Base-by-base conservation (phyloP, 2,888 invertebrate species). In the Sialis lutaria region DNA sequence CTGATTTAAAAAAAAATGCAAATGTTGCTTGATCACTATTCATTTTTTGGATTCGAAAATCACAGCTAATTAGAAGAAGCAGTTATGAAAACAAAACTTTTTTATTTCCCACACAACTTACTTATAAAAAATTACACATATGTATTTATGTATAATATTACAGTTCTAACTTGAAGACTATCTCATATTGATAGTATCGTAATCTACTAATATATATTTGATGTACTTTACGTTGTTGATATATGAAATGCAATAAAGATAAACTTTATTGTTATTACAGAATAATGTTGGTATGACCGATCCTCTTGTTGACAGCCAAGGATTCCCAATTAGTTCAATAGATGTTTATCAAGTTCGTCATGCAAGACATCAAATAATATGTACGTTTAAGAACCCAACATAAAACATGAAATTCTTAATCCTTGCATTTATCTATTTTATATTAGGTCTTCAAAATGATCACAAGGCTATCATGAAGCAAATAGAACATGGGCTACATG, bases 301-400 rank as follows among this genome's bases (percentile, higher is more conserved):
- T 4, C 67, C 85, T 2, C 64, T 97, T 47, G 79, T 95, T 1
- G 96, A 97, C 61, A 59, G 62, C 1, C 83, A 92, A 55, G 93
- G 89, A 0, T 97, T 73, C 64, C 96, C 96, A 0, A 72, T 91
- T 40, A 75, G 74, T 53, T 88, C 91, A 57, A 82, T 97, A 51
- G 93, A 97, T 64, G 79, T 95, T 0, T 88, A 88, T 62, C 84
- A 90, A 68, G 89, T 95, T 1, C 74, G 95, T 46, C 80, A 84
- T 60, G 88, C 93, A 0, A 74, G 96, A 42, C 86, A 91, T 57
- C 74, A 76, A 57, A 89, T 97, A 48, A 86, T 88, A 59, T 89
- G 93, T 87, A 70, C 74, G 77, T 52, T 31, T 48, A 68, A 64
- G 62, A 52, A 65, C 64, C 54, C 66, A 68, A 51, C 60, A 65